phyloP scores from a whole-genome alignment of 2,113 vertebrate species.

The Antechinus flavipes region DNA sequence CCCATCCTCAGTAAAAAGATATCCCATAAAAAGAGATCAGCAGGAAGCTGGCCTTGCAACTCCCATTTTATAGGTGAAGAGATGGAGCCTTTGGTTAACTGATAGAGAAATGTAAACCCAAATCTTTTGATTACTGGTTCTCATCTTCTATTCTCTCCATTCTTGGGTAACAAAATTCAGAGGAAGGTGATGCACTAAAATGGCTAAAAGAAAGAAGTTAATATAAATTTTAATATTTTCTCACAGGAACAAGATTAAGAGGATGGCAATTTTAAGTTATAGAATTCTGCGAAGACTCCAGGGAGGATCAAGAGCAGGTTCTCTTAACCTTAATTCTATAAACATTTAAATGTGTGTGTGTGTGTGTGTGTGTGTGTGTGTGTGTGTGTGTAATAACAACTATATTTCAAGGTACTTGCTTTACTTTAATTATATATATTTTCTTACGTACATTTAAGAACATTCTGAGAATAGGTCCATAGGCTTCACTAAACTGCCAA shows the following conservation, averaged over 20 bases:
- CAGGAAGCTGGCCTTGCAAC: background rate
- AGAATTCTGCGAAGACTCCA: slow-evolving; percentile 28
- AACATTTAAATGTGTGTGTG: background rate
- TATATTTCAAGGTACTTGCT: too few species aligned
- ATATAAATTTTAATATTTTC: background rate
- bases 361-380: too few species aligned
- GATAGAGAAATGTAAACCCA: background rate
- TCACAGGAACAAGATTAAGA: background rate
- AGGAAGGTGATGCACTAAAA: background rate
- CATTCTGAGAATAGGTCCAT: background rate
- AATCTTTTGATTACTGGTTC: background rate
- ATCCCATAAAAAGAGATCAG: background rate
- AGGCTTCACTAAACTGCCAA: background rate
- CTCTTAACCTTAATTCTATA: background rate
- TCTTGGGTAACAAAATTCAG: background rate
- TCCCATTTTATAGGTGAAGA: background rate
- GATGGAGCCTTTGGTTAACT: background rate
- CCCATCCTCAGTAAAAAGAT: background rate
- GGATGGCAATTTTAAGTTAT: slow-evolving; percentile 15
- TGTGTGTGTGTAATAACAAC: too few species aligned
- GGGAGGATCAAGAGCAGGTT: background rate
- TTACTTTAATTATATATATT: background rate
- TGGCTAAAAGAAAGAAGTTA: background rate
- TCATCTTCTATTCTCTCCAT: background rate
- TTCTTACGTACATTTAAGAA: background rate